Base-by-base conservation (phyloP, 2,888 invertebrate genomes). In the Hermaeophaga mercurialis region DNA sequence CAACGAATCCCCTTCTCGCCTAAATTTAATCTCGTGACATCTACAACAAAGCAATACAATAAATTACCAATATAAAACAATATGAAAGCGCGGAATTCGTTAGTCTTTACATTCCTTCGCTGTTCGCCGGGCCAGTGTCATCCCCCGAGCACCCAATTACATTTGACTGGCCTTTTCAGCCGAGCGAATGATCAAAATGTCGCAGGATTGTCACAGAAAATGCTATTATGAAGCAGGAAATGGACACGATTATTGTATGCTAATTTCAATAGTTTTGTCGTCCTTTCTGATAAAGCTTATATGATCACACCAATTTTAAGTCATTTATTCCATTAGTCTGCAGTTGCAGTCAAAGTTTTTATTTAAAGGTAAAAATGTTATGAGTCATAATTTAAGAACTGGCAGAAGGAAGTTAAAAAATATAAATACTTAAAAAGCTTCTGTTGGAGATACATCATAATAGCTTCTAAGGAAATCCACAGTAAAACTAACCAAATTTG, bases 41-140 rank as follows among this genome's bases (percentile, higher is more conserved):
- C 73, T 72, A 68, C 69, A 73, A 75, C 75, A 76, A 76, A 74
- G 75, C 73, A 70, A 74, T 75, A 75, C 75, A 73, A 76, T 76
- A 75, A 76, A 76, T 76, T 75, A 75, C 73, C 73, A 72, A 75
- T 75, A 76, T 76, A 76, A 76, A 76, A 76, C 75, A 76, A 76
- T 75, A 75, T 73, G 74, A 75, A 73, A 74, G 71, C 71, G 73
- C 62, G 73, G 74, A 74, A 75, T 73, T 72, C 72, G 74, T 66
- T 70, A 73, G 75, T 73, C 75, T 75, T 75, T 72, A 67, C 72
- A 75, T 75, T 75, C 75, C 75, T 73, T 73, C 70, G 68, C 65
- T 63, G 59, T 54, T 57, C 54, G 46, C 41, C 41, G 49, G 39
- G 44, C 55, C 58, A 61, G 64, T 70, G 71, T 73, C 72, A 71